Percentiles rank a stretch among this genome's conserved stretches.
phyloP scores from a whole-genome alignment of 2,797 vertebrate species.

The Crocidura indochinensis region DNA sequence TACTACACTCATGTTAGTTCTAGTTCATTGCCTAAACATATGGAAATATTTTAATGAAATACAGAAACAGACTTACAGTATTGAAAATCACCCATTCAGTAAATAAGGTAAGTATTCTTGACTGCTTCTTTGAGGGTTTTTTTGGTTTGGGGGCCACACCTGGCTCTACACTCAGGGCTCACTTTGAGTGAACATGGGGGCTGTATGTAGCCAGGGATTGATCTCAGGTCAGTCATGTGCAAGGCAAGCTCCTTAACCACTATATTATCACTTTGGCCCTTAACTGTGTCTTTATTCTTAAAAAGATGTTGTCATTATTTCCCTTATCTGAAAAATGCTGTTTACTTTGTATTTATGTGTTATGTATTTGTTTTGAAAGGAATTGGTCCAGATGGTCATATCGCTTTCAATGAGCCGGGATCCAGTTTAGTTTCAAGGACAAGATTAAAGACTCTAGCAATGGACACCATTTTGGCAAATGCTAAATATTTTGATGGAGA shows the following conservation, averaged over 20 bases:
- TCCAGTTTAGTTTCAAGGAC: conserved; percentile 93
- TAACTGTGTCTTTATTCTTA: conserved; percentile 37
- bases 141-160: too few species aligned
- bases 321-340: neutral
- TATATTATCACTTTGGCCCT: neutral
- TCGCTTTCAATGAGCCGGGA: conserved; percentile 94
- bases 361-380: conserved; percentile 88
- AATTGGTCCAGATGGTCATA: conserved; percentile 94
- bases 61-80: conserved; percentile 11
- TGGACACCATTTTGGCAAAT: conserved; percentile 94
- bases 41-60: conserved; percentile 60
- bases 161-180: too few species aligned
- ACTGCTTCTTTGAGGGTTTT: neutral
- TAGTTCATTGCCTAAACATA: conserved; percentile 44
- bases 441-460: conserved; percentile 93
- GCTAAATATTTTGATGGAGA: conserved; percentile 93
- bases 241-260: too few species aligned
- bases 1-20: conserved; percentile 20
- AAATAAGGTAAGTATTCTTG: conserved; percentile 69
- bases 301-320: conserved; percentile 26
- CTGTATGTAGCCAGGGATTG: too few species aligned
- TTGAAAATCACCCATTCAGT: conserved; percentile 52
- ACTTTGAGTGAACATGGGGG: too few species aligned
- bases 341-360: conserved; percentile 27
- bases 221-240: too few species aligned